Percentiles rank a stretch among this genome's conserved stretches.
phyloP scores from a whole-genome alignment of 2,888 invertebrate species.

The Eledone cirrhosa region DNA sequence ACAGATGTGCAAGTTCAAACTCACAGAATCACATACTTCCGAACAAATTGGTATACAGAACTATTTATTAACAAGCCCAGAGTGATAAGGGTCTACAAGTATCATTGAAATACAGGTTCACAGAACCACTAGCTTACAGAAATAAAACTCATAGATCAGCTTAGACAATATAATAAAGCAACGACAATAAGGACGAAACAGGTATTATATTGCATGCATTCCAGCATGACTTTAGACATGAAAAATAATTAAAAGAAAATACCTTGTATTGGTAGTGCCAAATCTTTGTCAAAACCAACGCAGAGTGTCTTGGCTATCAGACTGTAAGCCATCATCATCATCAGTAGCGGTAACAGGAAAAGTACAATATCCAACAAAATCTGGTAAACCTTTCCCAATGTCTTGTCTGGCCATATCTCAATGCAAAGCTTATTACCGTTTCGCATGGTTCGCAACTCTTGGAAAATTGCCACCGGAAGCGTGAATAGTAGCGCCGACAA shows the following conservation, averaged over 20 bases:
- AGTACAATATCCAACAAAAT: slow-evolving; percentile 77
- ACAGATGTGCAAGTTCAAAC: no score
- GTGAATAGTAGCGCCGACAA: slow-evolving; percentile 74
- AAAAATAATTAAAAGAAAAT: not conserved
- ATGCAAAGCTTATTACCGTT: slow-evolving; percentile 45
- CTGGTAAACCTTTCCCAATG: slow-evolving; percentile 73
- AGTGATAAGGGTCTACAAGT: no score
- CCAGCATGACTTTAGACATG: no score
- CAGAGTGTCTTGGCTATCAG: slow-evolving; percentile 63
- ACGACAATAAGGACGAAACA: no score
- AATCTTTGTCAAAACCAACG: slow-evolving; percentile 64
- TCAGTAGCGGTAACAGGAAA: slow-evolving; percentile 78
- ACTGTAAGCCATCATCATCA: slow-evolving; percentile 79
- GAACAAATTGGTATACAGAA: no score
- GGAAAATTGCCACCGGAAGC: slow-evolving; percentile 73
- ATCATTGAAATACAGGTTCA: no score
- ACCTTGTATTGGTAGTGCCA: slow-evolving; percentile 5
- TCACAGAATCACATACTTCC: no score
- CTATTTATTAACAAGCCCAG: no score
- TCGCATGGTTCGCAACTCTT: slow-evolving; percentile 42
- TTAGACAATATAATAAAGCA: no score
- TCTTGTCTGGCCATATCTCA: slow-evolving; percentile 51
- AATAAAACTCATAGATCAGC: no score
- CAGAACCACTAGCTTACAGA: no score
- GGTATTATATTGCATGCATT: no score